Percentiles rank a stretch among this genome's conserved stretches.
Conservation (phyloP, 2,888 invertebrate species). For the Oasisia sp. region DNA sequence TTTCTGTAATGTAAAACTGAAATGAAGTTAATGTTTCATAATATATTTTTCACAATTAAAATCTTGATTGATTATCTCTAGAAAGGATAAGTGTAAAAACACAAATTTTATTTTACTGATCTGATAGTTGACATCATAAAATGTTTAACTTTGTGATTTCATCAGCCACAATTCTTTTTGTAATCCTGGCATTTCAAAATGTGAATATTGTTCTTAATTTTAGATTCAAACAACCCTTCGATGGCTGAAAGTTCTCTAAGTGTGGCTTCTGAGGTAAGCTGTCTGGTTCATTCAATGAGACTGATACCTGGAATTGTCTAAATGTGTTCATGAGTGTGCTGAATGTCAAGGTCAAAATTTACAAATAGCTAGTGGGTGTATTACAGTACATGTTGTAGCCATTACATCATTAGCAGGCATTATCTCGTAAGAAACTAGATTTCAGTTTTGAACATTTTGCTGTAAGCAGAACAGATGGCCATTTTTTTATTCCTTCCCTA, state of each 20-base stretch:
- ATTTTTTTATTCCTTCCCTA: too few species aligned
- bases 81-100: not conserved
- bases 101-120: not conserved
- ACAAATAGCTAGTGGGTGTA: too few species aligned
- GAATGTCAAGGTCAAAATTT: too few species aligned
- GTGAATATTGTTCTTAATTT: conserved; percentile 19
- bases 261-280: conserved; percentile 27
- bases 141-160: too few species aligned
- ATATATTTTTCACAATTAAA: not conserved
- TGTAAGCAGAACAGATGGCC: too few species aligned
- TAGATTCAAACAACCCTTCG: conserved; percentile 28
- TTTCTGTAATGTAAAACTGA: too few species aligned
- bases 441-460: too few species aligned
- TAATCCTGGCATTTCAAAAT: not conserved
- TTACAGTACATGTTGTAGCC: too few species aligned
- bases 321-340: too few species aligned
- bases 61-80: not conserved
- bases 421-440: too few species aligned
- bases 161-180: not conserved
- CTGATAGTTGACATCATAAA: not conserved
- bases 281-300: not conserved
- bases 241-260: conserved; percentile 28
- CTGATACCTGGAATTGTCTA: too few species aligned
- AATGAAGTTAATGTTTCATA: not conserved
- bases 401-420: too few species aligned